These are phyloP conservation scores for Panagrolaimus sp. DNA, from an alignment of 1,140 invertebrate species.

Conservation along the genomic window DNA sequence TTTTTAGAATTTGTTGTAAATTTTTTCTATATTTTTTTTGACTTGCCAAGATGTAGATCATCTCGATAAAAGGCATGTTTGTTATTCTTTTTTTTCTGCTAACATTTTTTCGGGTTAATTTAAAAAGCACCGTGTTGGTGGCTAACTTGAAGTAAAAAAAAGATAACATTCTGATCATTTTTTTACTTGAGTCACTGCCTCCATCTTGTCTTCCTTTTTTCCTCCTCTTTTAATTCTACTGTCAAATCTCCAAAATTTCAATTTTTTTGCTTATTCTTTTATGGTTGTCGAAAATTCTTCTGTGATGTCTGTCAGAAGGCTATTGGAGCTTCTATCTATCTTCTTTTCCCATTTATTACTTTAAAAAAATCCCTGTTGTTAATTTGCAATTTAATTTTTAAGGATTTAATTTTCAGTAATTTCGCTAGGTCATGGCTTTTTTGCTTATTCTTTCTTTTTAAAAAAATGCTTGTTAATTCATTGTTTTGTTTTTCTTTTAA, in stretches of 20 bases:
- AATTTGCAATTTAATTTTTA: no score
- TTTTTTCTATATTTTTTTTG: background rate
- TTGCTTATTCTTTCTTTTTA: no score
- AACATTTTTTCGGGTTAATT: background rate
- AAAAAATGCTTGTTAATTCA: no score
- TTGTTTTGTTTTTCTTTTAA: no score
- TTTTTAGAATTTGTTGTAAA: background rate
- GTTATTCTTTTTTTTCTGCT: slow-evolving; percentile 7
- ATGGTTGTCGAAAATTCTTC: no score
- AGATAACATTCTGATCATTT: no score
- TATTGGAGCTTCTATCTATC: no score
- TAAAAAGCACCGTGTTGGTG: background rate
- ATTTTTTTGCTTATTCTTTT: background rate
- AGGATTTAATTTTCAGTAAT: no score
- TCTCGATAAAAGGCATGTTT: background rate
- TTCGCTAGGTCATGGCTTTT: no score
- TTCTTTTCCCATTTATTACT: no score
- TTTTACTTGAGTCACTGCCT: background rate
- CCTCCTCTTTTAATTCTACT: background rate
- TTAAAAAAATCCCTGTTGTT: no score
- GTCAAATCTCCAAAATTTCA: background rate
- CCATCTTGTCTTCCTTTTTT: background rate
- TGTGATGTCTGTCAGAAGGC: no score
- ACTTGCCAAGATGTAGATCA: slow-evolving; percentile 5
- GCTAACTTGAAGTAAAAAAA: background rate